These are phyloP conservation scores for Anser brachyrhynchus DNA, from an alignment of 2,113 vertebrate genomes.

Conservation along the genomic window DNA sequence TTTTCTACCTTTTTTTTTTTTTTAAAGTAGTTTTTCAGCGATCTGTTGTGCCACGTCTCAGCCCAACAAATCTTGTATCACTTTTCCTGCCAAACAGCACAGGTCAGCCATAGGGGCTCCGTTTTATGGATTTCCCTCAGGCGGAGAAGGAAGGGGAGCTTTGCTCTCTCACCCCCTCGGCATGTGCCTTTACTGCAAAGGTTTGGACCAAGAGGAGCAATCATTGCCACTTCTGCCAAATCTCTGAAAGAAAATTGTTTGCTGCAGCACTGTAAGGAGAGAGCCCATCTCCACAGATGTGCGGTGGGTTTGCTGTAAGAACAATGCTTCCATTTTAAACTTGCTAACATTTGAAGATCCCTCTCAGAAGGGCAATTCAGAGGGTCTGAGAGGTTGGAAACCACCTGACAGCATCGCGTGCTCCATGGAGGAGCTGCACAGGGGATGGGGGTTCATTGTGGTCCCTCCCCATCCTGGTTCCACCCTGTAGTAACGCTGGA, in stretches of 20 bases:
- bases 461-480: background rate
- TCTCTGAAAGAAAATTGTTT: background rate
- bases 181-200: background rate
- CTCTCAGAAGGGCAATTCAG: too few species aligned
- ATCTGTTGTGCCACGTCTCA: background rate
- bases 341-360: accelerated
- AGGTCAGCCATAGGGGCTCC: accelerated
- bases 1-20: background rate
- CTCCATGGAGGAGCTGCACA: accelerated
- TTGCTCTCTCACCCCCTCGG: background rate
- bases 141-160: background rate
- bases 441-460: background rate
- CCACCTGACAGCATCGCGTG: accelerated
- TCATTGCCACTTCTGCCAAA: accelerated
- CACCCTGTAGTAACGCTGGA: background rate
- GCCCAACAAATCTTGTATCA: accelerated
- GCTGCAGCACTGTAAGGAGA: background rate
- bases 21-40: background rate
- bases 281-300: accelerated
- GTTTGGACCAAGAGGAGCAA: background rate
- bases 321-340: accelerated
- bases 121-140: background rate
- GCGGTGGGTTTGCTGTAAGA: background rate
- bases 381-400: background rate
- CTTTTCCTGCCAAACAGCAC: background rate